Evolutionary conservation across 2,888 invertebrate species (phyloP), one percentile per base, ranked within the genome.

Genomic region (Sthenelais limicola): DNA sequence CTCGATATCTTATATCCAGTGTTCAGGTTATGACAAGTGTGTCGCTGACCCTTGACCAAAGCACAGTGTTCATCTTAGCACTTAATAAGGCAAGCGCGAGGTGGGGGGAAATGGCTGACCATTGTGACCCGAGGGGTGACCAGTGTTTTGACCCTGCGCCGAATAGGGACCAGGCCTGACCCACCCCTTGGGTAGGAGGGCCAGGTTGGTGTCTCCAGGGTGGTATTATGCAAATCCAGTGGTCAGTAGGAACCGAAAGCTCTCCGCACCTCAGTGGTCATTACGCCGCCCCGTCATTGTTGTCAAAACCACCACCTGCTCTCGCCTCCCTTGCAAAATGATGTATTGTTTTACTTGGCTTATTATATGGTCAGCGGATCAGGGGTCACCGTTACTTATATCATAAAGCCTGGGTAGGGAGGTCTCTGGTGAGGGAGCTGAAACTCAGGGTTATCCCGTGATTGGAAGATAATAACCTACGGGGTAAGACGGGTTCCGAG

Each of bases 301-400:
- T 62, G 62, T 62, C 62, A 9, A n/a, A 38, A 43, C 9, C 62
- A 43, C 62, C 62, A 62, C 38, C 62, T 62, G 62, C 62, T 35
- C 18, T 43, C 62, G 21, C 21, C 5, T 7, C 12, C 3, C 5
- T 1, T 12, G 38, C 24, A 38, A 62, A 62, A 38, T 38, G 62
- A 62, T 62, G 62, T 62, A 62, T 62, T 62, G 62, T 62, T 62
- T 62, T 38, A 62, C 38, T 62, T n/a, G 62, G 62, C 4, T 62
- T 62, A 62, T 62, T 62, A 62, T 62, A 62, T 62, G 62, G 62
- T 62, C 43, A 35, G 62, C 24, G 38, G 38, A n/a, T n/a, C n/a
- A n/a, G n/a, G n/a, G n/a, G n/a, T n/a, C n/a, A n/a, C n/a, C n/a
- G n/a, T n/a, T n/a, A n/a, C n/a, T n/a, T n/a, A n/a, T n/a, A n/a